Percentiles rank a stretch among this genome's conserved stretches.
phyloP scores from a whole-genome alignment of 2,888 invertebrate species.

The Phengaris alcon region DNA sequence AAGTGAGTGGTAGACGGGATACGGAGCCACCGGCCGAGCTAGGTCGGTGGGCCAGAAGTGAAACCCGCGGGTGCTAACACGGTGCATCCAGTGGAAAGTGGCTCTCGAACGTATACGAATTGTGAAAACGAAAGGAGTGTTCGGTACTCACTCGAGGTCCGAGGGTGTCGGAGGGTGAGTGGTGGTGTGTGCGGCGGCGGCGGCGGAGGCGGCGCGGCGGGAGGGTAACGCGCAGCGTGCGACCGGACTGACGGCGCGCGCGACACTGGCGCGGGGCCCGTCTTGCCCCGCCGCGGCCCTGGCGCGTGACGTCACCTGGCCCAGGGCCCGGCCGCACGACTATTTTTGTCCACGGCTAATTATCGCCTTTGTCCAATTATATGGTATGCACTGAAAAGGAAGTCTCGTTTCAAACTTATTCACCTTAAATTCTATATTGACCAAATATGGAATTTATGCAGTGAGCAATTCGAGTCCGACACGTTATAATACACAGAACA shows the following conservation, averaged over 20 bases:
- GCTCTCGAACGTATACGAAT: constrained; percentile 39
- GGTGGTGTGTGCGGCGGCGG: constrained; percentile 45
- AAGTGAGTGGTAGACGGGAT: constrained; percentile 32
- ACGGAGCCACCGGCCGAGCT: constrained; percentile 34
- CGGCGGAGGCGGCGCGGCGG: constrained; percentile 43
- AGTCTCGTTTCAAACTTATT: constrained; percentile 54
- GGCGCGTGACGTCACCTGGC: constrained; percentile 77
- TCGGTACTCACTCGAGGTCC: constrained; percentile 43
- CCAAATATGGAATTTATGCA: neutral
- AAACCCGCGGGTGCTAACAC: constrained; percentile 62
- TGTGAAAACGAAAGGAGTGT: constrained; percentile 40
- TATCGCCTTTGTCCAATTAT: constrained; percentile 72
- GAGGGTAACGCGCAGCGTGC: constrained; percentile 58
- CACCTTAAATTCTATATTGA: constrained; percentile 29
- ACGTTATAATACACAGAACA: neutral
- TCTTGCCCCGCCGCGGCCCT: constrained; percentile 76
- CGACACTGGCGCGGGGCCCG: constrained; percentile 79
- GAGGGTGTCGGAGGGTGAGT: constrained; percentile 44
- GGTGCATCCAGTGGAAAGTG: constrained; percentile 55
- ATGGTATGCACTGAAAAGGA: constrained; percentile 59
- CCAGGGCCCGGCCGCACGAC: constrained; percentile 75
- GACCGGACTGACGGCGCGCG: constrained; percentile 75
- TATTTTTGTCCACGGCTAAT: constrained; percentile 77
- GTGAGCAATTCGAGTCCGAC: neutral
- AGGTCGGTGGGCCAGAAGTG: constrained; percentile 49